Conservation (phyloP, 2,797 vertebrate species). For the Discoglossus pictus region DNA sequence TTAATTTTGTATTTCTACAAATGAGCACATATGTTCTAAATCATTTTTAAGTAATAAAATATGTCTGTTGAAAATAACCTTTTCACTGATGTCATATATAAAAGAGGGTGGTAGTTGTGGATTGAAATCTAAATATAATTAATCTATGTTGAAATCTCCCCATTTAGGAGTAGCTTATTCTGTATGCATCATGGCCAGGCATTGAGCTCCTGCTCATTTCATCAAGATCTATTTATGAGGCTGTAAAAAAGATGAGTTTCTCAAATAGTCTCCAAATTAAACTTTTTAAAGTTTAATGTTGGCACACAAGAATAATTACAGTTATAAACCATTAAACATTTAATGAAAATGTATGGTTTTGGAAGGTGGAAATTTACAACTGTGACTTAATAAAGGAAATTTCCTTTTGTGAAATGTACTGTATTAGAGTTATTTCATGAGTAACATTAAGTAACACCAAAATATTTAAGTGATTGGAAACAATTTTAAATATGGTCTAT, state of each 20-base stretch:
- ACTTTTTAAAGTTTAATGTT: constrained; percentile 80
- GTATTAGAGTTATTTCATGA: constrained; percentile 61
- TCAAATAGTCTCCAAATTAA: constrained; percentile 76
- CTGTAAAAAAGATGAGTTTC: constrained; percentile 79
- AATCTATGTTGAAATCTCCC: too few species aligned
- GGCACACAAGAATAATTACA: constrained; percentile 77
- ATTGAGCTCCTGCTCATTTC: constrained; percentile 68
- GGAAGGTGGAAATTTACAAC: constrained; percentile 68
- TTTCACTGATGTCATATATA: too few species aligned
- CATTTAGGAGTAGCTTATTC: constrained; percentile 58
- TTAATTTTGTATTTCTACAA: too few species aligned
- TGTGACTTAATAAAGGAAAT: constrained; percentile 67
- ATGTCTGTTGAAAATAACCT: too few species aligned
- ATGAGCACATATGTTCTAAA: too few species aligned
- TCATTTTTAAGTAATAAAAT: too few species aligned
- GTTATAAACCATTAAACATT: constrained; percentile 78
- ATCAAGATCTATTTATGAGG: constrained; percentile 77
- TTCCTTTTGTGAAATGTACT: constrained; percentile 62
- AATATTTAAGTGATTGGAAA: constrained; percentile 54
- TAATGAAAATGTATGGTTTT: constrained; percentile 74
- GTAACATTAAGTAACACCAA: constrained; percentile 56
- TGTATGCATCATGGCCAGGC: constrained; percentile 67
- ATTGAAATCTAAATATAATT: too few species aligned
- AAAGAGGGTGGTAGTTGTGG: too few species aligned
- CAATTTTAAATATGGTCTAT: constrained; percentile 38